Conservation (phyloP, 2,113 vertebrate genomes). For the Bufo bufo region DNA sequence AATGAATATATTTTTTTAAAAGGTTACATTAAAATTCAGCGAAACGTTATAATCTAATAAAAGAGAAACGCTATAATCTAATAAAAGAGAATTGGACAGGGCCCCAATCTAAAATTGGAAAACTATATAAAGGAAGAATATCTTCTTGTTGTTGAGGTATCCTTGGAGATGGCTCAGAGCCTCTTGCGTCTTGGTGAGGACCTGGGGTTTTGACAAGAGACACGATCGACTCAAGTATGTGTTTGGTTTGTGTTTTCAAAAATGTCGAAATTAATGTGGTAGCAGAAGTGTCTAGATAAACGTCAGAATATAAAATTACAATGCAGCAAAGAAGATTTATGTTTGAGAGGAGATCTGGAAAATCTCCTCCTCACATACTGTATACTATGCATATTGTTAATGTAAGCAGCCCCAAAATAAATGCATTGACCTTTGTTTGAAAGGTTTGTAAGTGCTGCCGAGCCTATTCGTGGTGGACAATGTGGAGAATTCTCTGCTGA, state of each 20-base stretch:
- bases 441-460: constrained; percentile 48
- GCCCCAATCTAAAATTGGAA: too few species aligned
- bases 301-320: constrained; percentile 17
- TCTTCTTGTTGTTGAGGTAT: neutral
- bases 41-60: too few species aligned
- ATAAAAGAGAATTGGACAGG: neutral
- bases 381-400: neutral
- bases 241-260: constrained; percentile 8
- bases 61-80: too few species aligned
- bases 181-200: neutral
- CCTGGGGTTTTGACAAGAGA: neutral
- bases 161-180: neutral
- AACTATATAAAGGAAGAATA: neutral
- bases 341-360: neutral
- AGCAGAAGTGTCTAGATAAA: neutral
- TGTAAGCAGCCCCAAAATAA: constrained; percentile 31
- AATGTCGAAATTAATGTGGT: constrained; percentile 44
- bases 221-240: neutral
- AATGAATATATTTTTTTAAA: too few species aligned
- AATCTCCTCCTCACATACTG: neutral
- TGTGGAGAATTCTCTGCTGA: constrained; percentile 48
- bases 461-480: neutral
- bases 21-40: too few species aligned
- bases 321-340: neutral
- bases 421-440: constrained; percentile 40